Evolutionary conservation across 2,797 vertebrate species (phyloP).

Genomic region (Brachyrhaphis roseni): DNA sequence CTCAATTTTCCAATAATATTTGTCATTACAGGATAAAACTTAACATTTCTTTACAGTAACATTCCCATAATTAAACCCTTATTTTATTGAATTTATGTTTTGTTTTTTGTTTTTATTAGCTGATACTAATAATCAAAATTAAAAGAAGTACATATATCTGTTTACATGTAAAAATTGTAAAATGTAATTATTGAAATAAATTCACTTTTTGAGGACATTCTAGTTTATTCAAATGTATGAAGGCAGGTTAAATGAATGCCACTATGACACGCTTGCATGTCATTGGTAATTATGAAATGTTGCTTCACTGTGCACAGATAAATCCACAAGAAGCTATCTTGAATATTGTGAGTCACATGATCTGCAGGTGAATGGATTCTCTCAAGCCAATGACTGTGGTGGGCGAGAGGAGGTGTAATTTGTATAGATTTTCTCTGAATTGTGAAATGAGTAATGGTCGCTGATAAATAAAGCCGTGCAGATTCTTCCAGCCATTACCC

Average conservation of each 20-base stretch:
- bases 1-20: neutral
- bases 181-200: neutral
- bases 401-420: neutral
- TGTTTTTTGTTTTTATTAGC: no score
- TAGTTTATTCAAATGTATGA: neutral
- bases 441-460: neutral
- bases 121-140: neutral
- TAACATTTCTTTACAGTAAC: neutral
- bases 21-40: neutral
- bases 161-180: neutral
- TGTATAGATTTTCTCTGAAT: slow-evolving; percentile 4
- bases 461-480: neutral
- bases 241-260: neutral
- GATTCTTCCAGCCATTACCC: neutral
- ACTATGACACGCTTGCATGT: neutral
- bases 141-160: neutral
- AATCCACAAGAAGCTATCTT: neutral
- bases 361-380: neutral
- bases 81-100: neutral
- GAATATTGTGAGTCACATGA: neutral
- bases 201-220: neutral
- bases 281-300: neutral
- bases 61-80: neutral
- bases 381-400: neutral
- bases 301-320: neutral